These are phyloP conservation scores for Oreochromis niloticus DNA, from an alignment of 2,113 vertebrate genomes.

Conservation along the genomic window DNA sequence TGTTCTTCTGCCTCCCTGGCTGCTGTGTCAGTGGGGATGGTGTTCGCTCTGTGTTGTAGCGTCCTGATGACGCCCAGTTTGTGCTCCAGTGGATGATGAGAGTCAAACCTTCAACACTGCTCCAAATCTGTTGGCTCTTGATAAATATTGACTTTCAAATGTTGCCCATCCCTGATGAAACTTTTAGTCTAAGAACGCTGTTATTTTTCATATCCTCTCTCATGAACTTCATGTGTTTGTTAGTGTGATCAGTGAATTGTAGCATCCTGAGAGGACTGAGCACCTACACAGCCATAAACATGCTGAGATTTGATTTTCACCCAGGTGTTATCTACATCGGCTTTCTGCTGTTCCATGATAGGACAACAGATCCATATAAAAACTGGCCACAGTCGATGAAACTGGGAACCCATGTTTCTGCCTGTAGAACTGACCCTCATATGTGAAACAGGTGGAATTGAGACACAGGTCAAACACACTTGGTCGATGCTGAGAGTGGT, in stretches of 20 bases:
- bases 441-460: accelerated
- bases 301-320: accelerated
- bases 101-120: accelerated
- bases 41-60: neutral
- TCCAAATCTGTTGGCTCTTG: neutral
- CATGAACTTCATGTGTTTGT: accelerated
- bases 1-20: neutral
- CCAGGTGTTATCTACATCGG: accelerated
- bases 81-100: accelerated
- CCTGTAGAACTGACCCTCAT: accelerated
- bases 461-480: neutral
- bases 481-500: accelerated
- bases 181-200: neutral
- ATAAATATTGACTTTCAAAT: accelerated
- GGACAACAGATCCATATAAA: neutral
- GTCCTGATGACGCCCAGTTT: accelerated
- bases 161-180: accelerated
- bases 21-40: accelerated
- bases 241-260: accelerated
- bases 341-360: accelerated
- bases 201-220: accelerated
- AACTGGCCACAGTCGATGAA: neutral
- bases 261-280: neutral
- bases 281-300: neutral
- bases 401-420: accelerated